Base-by-base conservation (phyloP, 2,888 invertebrate genomes). In the Digitonthophagus gazella region DNA sequence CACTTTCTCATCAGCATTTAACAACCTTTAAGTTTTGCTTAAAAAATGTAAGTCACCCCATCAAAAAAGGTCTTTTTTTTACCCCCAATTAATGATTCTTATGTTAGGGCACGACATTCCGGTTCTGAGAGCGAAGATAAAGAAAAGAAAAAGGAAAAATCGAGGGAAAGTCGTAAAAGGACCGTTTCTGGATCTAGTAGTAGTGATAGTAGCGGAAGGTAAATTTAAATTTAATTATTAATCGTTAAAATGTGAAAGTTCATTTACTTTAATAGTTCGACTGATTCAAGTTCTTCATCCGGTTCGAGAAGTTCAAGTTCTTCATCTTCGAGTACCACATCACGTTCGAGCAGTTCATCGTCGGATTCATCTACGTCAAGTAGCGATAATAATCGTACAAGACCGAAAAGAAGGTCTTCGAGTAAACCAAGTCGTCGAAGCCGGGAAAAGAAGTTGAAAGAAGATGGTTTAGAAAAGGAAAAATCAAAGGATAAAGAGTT, bases 271-370 rank as follows among this genome's bases (percentile, higher is more conserved):
- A 76, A 88, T 66, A 82, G 92, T 82, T 92, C 93, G 15, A 93
- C 93, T 5, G 92, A 90, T 69, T 93, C 92, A 79, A 93, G 92
- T 77, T 93, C 93, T 11, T 94, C 95, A 0, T 89, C 91, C 70
- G 91, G 90, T 11, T 93, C 93, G 0, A 89, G 90, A 66, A 94
- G 91, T 5, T 95, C 92, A 0, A 93, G 91, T 78, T 92, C 91
- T 74, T 92, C 93, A 82, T 90, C 71, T 88, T 90, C 54, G 82
- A 90, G 61, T 86, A 89, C 61, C 81, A 86, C 78, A 70, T 83
- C 81, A 20, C 78, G 82, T 63, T 86, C 83, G 0, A 89, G 87
- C 74, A 86, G 83, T 76, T 85, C 80, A 72, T 85, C 81, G 2
- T 89, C 89, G 58, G 88, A 89, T 2, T 89, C 90, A 0, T 88